Percentiles rank a stretch among this genome's conserved stretches.
phyloP scores from a whole-genome alignment of 1,140 invertebrate genomes.

The Pseudomyrmex gracilis region DNA sequence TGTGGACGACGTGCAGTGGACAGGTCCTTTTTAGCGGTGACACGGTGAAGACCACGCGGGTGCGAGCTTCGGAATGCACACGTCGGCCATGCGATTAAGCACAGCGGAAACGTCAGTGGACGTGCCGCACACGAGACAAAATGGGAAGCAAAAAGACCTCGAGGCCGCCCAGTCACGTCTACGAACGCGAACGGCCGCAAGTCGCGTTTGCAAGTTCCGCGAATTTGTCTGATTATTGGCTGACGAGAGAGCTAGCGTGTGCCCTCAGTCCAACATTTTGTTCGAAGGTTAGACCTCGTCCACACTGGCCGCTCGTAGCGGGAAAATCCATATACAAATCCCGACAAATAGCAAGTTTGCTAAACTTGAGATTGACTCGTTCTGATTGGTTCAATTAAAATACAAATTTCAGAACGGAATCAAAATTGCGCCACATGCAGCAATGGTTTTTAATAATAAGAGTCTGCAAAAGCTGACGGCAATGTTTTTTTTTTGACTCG shows the following conservation, averaged over 20 bases:
- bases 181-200: constrained; percentile 38
- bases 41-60: constrained; percentile 75
- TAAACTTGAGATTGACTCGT: too few species aligned
- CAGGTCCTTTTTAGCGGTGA: constrained; percentile 55
- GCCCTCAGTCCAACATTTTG: background rate
- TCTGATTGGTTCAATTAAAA: too few species aligned
- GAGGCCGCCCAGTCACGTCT: constrained; percentile 58
- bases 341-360: too few species aligned
- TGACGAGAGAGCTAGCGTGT: background rate
- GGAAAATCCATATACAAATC: too few species aligned
- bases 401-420: too few species aligned
- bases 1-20: constrained; percentile 15
- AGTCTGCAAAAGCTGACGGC: too few species aligned
- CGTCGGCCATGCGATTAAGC: constrained; percentile 82
- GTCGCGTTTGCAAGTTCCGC: constrained; percentile 45
- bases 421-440: too few species aligned
- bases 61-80: constrained; percentile 78
- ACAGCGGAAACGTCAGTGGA: constrained; percentile 76
- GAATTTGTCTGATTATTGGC: constrained; percentile 1
- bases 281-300: too few species aligned
- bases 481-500: too few species aligned
- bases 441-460: too few species aligned
- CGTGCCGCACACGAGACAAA: constrained; percentile 66
- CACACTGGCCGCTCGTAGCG: too few species aligned
- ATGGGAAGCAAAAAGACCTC: constrained; percentile 72